Base-by-base conservation (phyloP, 2,113 vertebrate species). In the Cebidichthys violaceus region DNA sequence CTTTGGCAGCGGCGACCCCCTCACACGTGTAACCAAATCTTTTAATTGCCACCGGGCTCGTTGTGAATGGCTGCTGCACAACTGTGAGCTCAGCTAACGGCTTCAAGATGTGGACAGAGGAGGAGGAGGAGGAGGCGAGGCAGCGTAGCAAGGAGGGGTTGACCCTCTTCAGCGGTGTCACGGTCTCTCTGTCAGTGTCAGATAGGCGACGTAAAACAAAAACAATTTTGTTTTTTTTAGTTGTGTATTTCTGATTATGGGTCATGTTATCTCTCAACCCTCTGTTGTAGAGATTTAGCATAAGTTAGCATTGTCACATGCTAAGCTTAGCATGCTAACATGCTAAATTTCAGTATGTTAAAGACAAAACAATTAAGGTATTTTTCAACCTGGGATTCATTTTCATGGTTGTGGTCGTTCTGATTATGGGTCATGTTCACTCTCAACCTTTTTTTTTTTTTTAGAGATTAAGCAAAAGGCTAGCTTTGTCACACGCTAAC, bases 51-150 rank as follows among this genome's bases (percentile, higher is more conserved):
- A 74, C 52, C 18, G 8, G n/a, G 2, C 33, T 33, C 33, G 33
- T 33, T 33, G 33, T 33, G 74, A 64, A 27, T 55, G 79, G 70
- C 79, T 43, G 75, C 27, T 2, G 70, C 50, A 77, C 84, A 69
- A 78, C 65, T 20, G 59, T 75, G 76, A 81, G 74, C 69, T 78
- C 75, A 62, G 68, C 76, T 77, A 88, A 88, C 50, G 1, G 77
- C 73, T 86, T 88, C 83, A 70, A 83, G 76, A 86, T 81, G 87
- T 67, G 64, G 33, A 14, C 4, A 39, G 39, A 8, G 41, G 41
- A 43, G 43, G 43, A 45, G 15, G 43, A 14, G 43, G 14, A 18
- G 45, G 24, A 75, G 3, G 31, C 31, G 31, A 33, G 31, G 33
- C 5, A 6, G 33, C 33, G 33, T 33, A 33, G 33, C 33, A 33